Conservation (phyloP, 2,888 invertebrate genomes). For the Dasysyrphus tricinctus region DNA sequence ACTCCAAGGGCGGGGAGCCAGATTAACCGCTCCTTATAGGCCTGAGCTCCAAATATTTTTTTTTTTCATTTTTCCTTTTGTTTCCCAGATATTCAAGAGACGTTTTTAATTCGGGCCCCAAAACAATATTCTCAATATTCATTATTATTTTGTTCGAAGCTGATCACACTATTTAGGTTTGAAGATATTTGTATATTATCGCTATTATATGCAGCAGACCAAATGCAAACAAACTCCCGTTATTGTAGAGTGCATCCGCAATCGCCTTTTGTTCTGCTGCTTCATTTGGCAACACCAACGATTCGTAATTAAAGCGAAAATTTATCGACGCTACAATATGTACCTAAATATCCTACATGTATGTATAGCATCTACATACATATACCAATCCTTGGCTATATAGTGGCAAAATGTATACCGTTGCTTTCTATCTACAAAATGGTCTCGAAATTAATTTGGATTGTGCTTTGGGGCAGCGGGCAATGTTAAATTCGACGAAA, state of each 20-base stretch:
- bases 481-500: constrained; percentile 52
- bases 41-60: no score
- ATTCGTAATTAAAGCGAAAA: constrained; percentile 73
- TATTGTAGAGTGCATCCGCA: constrained; percentile 50
- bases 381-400: not conserved
- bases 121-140: no score
- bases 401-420: not conserved
- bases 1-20: no score
- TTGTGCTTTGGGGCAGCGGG: constrained; percentile 61
- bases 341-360: not conserved
- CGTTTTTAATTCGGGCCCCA: no score
- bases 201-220: constrained; percentile 30
- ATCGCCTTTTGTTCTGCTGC: constrained; percentile 68
- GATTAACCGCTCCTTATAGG: no score
- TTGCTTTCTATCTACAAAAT: constrained; percentile 30
- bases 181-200: not conserved
- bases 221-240: constrained; percentile 62
- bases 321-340: constrained; percentile 51
- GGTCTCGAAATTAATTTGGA: constrained; percentile 74
- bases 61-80: no score
- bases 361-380: not conserved
- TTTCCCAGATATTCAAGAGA: no score
- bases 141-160: not conserved
- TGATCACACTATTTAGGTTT: constrained; percentile 2
- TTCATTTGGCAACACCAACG: constrained; percentile 74